phyloP scores from a whole-genome alignment of 2,113 vertebrate species.

The Phalacrocorax aristotelis region DNA sequence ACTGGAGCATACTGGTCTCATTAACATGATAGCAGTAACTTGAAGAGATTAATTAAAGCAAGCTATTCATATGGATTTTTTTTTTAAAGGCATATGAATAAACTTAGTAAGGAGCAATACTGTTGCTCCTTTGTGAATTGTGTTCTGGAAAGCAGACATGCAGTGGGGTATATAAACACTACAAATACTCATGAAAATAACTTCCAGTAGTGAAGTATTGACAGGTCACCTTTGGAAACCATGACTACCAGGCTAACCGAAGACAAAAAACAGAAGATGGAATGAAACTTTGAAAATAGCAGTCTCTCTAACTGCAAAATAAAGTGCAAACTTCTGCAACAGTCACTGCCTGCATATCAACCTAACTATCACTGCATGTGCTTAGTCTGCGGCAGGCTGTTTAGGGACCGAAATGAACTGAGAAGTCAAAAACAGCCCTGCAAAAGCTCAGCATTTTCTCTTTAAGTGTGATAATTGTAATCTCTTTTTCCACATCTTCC shows the following conservation, averaged over 20 bases:
- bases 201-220: background rate
- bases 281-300: background rate
- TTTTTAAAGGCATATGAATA: background rate
- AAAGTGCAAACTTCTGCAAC: background rate
- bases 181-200: background rate
- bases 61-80: background rate
- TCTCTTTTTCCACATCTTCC: background rate
- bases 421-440: background rate
- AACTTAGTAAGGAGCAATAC: background rate
- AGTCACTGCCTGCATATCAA: background rate
- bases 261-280: background rate
- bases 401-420: background rate
- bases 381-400: background rate
- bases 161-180: background rate
- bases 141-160: background rate
- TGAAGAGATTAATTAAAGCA: background rate
- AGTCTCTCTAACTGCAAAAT: background rate
- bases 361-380: fast-evolving
- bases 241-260: background rate
- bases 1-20: background rate
- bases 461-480: background rate
- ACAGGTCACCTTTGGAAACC: background rate
- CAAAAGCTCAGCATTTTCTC: background rate
- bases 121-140: background rate
- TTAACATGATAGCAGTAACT: background rate